phyloP scores from a whole-genome alignment of 2,888 invertebrate species.

The Drosophila emarginata region DNA sequence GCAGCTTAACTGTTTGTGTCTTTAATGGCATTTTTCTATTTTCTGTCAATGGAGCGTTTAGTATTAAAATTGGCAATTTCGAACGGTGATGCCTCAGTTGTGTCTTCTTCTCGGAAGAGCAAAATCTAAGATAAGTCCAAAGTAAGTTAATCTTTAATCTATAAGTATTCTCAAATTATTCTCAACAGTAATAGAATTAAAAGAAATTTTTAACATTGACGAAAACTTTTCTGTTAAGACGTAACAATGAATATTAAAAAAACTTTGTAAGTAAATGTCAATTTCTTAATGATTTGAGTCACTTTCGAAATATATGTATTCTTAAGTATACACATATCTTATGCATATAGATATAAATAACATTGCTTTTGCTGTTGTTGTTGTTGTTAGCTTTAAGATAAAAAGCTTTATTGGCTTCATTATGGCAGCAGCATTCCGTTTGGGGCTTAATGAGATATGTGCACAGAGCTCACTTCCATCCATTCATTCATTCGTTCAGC shows the following conservation, averaged over 20 bases:
- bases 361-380: conserved; percentile 40
- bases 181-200: too few relatives aligned
- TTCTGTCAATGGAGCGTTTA: too few relatives aligned
- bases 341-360: conserved; percentile 71
- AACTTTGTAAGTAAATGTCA: neutral
- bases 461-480: conserved; percentile 10
- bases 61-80: too few relatives aligned
- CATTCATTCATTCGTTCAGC: conserved; percentile 50
- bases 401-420: conserved; percentile 74
- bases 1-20: too few relatives aligned
- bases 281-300: neutral
- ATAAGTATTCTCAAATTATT: too few relatives aligned
- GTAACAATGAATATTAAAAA: neutral
- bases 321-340: conserved; percentile 58
- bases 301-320: conserved; percentile 1
- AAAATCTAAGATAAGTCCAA: too few relatives aligned
- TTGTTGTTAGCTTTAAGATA: conserved; percentile 59
- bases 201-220: too few relatives aligned
- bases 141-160: too few relatives aligned
- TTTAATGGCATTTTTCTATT: too few relatives aligned
- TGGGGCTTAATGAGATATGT: conserved; percentile 67
- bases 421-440: conserved; percentile 48
- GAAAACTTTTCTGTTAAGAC: too few relatives aligned
- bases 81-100: too few relatives aligned
- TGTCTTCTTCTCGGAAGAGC: too few relatives aligned